phyloP scores from a whole-genome alignment of 2,888 invertebrate genomes.

The Drosophila incognita region DNA sequence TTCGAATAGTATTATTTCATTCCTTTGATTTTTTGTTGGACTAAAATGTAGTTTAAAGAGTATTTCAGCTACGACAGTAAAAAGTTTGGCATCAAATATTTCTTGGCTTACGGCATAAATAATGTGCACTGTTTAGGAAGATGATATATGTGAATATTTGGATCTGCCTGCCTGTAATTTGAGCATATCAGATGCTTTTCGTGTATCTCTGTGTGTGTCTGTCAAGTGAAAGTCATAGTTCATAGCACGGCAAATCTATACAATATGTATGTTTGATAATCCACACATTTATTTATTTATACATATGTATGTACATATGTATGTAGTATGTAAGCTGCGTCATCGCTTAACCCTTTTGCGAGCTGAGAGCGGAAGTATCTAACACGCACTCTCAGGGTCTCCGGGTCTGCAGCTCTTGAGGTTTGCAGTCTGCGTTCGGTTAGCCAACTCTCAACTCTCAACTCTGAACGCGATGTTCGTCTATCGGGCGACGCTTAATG shows the following conservation, averaged over 20 bases:
- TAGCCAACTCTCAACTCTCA: conserved; percentile 22
- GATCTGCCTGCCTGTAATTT: conserved; percentile 62
- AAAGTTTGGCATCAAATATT: neutral
- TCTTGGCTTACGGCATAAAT: conserved; percentile 43
- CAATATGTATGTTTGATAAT: conserved; percentile 28
- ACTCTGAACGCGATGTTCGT: conserved; percentile 21
- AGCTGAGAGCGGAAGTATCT: conserved; percentile 44
- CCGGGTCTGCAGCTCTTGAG: conserved; percentile 7
- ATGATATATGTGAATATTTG: conserved; percentile 64
- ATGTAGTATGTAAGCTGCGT: conserved; percentile 56
- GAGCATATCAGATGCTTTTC: conserved; percentile 47
- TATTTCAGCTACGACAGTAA: conserved; percentile 13
- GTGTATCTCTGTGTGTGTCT: conserved; percentile 3
- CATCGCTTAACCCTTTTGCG: conserved; percentile 63
- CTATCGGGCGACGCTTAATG: conserved; percentile 70
- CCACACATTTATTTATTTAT: neutral
- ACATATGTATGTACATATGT: conserved; percentile 9
- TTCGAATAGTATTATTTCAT: neutral
- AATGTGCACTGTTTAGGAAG: conserved; percentile 50
- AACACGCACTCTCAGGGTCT: conserved; percentile 36
- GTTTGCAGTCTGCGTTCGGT: conserved; percentile 1
- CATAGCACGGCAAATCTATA: conserved; percentile 5
- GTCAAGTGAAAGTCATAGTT: conserved; percentile 58
- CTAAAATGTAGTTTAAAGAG: conserved; percentile 11
- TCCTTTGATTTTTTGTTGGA: neutral